Percentiles rank a stretch among this genome's conserved stretches.
Evolutionary conservation across 92 coral and sea anemone species (phyloP).

Genomic region (Virgularia gustaviana): DNA sequence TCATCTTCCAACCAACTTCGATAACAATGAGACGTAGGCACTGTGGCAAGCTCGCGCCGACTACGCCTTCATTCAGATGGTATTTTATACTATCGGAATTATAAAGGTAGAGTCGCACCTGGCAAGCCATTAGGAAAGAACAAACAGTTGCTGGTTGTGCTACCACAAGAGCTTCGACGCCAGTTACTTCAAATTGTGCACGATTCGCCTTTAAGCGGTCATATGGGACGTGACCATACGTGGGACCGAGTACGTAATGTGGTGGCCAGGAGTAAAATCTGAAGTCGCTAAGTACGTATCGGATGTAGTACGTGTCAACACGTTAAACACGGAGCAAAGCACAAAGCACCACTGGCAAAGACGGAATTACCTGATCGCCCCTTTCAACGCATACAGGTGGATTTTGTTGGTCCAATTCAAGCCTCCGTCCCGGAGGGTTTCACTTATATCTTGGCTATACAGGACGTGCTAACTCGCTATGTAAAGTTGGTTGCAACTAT

Average conservation of each 20-base stretch:
- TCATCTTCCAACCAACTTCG: background rate
- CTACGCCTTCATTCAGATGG: background rate
- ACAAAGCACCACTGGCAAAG: conserved; percentile 4
- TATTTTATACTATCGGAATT: background rate
- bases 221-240: background rate
- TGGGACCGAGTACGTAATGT: background rate
- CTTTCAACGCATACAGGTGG: background rate
- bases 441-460: conserved; percentile 3
- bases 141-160: conserved; percentile 2
- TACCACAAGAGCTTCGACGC: conserved; percentile 17
- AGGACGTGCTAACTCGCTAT: conserved; percentile 8
- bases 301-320: background rate
- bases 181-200: background rate
- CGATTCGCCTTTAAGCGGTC: conserved; percentile 13
- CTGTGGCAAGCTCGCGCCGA: conserved; percentile 27
- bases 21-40: conserved; percentile 2
- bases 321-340: background rate
- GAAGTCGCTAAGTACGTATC: background rate
- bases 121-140: conserved; percentile 13
- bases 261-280: background rate
- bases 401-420: conserved; percentile 1
- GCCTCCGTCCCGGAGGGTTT: background rate
- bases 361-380: background rate
- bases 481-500: background rate
- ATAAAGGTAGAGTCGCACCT: background rate